Evolutionary conservation across 2,888 invertebrate genomes (phyloP).

Genomic region (Drosophila tanythrix): DNA sequence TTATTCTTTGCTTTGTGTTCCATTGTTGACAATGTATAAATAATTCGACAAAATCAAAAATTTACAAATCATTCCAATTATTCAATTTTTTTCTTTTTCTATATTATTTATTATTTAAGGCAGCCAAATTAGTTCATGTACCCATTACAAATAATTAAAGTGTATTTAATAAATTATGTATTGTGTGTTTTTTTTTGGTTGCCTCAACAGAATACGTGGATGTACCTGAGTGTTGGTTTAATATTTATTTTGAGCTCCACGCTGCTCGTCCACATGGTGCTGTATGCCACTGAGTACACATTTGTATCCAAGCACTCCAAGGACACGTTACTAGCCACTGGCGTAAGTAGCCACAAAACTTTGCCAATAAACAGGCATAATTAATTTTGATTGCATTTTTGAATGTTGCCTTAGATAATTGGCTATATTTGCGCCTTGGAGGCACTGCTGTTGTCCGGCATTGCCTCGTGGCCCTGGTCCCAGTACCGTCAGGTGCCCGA

Average conservation of each 20-base stretch:
- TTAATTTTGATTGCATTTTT: background rate
- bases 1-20: background rate
- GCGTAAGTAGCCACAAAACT: slow-evolving; percentile 85
- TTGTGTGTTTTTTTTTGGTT: background rate
- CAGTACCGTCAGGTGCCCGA: slow-evolving; percentile 88
- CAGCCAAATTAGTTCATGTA: background rate
- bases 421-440: slow-evolving; percentile 88
- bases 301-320: slow-evolving; percentile 91
- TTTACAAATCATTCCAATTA: background rate
- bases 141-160: background rate
- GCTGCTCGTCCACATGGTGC: slow-evolving; percentile 89
- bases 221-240: slow-evolving; percentile 90
- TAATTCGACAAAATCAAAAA: background rate
- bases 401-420: slow-evolving; percentile 85
- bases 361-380: background rate
- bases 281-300: slow-evolving; percentile 87
- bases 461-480: slow-evolving; percentile 87
- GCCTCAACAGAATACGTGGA: slow-evolving; percentile 88
- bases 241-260: slow-evolving; percentile 90
- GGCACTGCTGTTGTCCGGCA: slow-evolving; percentile 87
- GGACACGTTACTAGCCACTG: slow-evolving; percentile 89
- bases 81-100: background rate
- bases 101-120: background rate
- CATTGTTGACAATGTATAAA: background rate
- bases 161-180: background rate